Conservation (phyloP, 2,797 vertebrate genomes). For the Periparus ater region DNA sequence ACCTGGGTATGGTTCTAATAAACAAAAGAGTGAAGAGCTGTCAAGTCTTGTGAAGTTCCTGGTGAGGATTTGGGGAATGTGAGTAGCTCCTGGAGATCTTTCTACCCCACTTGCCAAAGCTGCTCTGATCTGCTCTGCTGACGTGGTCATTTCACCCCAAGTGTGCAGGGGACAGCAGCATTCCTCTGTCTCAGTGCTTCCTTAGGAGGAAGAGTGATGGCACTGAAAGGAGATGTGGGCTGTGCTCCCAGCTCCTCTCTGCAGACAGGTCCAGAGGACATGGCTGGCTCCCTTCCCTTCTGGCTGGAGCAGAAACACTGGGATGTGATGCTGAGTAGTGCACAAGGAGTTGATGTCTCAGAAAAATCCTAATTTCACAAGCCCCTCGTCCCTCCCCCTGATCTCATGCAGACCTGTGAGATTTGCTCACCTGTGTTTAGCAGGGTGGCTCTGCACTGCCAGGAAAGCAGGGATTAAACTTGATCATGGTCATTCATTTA, state of each 20-base stretch:
- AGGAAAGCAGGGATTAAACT: neutral
- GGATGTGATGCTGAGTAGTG: neutral
- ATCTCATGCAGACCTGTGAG: neutral
- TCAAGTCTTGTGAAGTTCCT: neutral
- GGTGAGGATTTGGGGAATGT: neutral
- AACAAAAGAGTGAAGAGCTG: neutral
- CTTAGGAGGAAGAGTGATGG: neutral
- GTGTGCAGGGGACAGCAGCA: neutral
- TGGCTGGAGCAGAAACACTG: neutral
- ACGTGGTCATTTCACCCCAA: neutral
- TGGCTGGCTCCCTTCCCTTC: neutral
- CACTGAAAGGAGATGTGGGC: neutral
- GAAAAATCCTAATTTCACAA: neutral
- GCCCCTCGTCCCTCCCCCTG: accelerated
- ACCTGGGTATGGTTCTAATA: neutral
- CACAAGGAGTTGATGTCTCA: neutral
- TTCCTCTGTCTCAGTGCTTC: neutral
- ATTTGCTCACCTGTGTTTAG: neutral
- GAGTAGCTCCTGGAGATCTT: neutral
- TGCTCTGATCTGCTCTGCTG: neutral
- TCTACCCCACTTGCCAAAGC: neutral
- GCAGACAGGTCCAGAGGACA: neutral
- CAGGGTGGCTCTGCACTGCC: neutral
- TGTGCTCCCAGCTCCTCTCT: neutral
- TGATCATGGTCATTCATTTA: neutral